Evolutionary conservation across 2,113 vertebrate genomes (phyloP).

Genomic region (Stegastes partitus): DNA sequence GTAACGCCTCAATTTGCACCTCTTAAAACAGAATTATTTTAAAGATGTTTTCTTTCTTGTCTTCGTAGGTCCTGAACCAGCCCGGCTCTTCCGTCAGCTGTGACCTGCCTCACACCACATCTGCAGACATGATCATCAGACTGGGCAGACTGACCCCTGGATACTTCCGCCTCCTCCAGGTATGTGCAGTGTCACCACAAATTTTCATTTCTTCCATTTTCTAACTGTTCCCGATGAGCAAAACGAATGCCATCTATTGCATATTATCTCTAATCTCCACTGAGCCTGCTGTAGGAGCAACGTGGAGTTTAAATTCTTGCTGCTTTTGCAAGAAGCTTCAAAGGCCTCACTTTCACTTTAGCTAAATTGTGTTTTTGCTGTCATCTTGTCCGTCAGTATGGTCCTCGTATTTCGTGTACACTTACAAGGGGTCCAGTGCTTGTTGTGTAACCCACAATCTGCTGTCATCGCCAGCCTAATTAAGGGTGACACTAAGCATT

Average conservation of each 20-base stretch:
- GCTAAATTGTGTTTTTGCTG: background rate
- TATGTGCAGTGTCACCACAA: conserved; percentile 47
- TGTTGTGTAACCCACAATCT: conserved; percentile 22
- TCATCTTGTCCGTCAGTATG: background rate
- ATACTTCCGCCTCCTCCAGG: conserved; percentile 95
- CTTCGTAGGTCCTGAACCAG: conserved; percentile 54
- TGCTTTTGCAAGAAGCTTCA: background rate
- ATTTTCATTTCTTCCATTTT: background rate
- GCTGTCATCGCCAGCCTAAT: conserved; percentile 58
- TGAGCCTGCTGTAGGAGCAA: background rate
- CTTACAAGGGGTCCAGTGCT: background rate
- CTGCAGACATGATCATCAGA: conserved; percentile 88
- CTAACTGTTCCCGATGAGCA: background rate
- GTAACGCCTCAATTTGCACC: too few relatives aligned
- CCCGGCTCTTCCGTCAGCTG: conserved; percentile 5
- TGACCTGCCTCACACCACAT: background rate
- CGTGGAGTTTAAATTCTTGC: background rate
- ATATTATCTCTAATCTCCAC: background rate
- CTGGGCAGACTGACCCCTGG: conserved; percentile 93
- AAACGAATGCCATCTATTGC: background rate
- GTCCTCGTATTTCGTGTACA: background rate
- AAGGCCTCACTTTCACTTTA: background rate
- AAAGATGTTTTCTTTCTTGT: background rate
- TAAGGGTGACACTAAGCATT: conserved; percentile 56
- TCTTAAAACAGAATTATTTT: background rate